phyloP scores from a whole-genome alignment of 2,113 vertebrate species.

The Crotalus viridis region DNA sequence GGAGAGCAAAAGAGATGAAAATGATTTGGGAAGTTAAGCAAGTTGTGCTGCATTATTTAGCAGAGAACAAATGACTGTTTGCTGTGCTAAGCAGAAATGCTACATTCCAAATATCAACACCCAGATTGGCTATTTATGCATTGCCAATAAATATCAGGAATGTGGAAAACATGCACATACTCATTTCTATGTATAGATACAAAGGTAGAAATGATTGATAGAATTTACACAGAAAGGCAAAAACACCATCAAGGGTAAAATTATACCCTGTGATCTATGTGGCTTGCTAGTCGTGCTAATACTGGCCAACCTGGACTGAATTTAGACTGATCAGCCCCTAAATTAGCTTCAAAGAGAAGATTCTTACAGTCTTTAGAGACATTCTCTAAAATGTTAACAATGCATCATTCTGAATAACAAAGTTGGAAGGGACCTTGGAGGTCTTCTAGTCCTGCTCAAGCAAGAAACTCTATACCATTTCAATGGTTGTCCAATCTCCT shows the following conservation, averaged over 20 bases:
- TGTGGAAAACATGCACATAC: not conserved
- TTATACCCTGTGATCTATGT: not conserved
- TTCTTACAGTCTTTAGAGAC: not conserved
- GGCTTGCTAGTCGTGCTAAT: not conserved
- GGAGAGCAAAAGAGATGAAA: constrained; percentile 35
- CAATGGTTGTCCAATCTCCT: too few species aligned
- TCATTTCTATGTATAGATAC: not conserved
- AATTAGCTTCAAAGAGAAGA: not conserved
- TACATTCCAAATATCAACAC: not conserved
- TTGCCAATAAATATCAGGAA: not conserved
- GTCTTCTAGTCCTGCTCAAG: not conserved
- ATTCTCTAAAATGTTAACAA: not conserved
- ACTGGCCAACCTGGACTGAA: not conserved
- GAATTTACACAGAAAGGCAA: not conserved
- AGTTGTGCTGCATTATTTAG: constrained; percentile 46
- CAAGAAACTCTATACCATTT: not conserved
- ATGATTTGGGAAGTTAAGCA: constrained; percentile 34
- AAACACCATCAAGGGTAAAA: not conserved
- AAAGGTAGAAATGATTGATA: not conserved
- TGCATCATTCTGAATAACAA: not conserved
- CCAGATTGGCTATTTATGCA: not conserved
- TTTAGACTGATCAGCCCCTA: not conserved
- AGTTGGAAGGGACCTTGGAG: not conserved
- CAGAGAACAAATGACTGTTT: not conserved
- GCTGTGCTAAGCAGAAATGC: not conserved